Base-by-base conservation (phyloP, 2,888 invertebrate genomes). In the Drosophila engyochracea region DNA sequence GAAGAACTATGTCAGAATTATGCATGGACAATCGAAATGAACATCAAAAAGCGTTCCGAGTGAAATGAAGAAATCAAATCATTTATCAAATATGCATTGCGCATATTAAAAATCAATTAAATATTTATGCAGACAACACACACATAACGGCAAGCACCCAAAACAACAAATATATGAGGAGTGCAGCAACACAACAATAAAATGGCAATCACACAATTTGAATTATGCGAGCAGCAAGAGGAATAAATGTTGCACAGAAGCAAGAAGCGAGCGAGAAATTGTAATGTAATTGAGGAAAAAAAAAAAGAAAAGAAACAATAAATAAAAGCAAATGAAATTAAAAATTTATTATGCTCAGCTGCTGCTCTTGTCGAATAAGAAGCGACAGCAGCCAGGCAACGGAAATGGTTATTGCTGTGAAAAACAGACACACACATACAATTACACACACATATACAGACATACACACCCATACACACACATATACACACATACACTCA, bases 41-140 rank as follows among this genome's bases (percentile, higher is more conserved):
- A 70, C 57, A 51, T 22, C 35, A 49, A 41, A 47, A 47, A 16
- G 58, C 41, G 52, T 49, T 58, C 49, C 41, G 25, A 44, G 19
- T 37, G 28, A 41, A 47, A 52, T 37, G 54, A 58, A 57, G 58
- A 62, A 72, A 81, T 65, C 68, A 76, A 76, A 76, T 74, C 61
- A 70, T 57, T 72, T 74, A 81, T 87, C 58, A 90, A 87, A 90
- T 76, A 88, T 90, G 77, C 76, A 90, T 86, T 65, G 61, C 68
- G 80, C 87, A 86, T 90, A 85, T 85, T 85, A 75, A 83, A 85
- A 85, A 90, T 82, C 89, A 86, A 90, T 90, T 86, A 82, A 90
- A 86, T 86, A 89, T 90, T 90, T 80, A 89, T 70, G 74, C 82
- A 77, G 71, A 82, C 65, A 66, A 81, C 60, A 63, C 59, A 76